A percentile compares a stretch with the other conserved stretches of the same genome.
Conservation (phyloP, 2,888 invertebrate genomes). For the Carpatolechia fugitivella region DNA sequence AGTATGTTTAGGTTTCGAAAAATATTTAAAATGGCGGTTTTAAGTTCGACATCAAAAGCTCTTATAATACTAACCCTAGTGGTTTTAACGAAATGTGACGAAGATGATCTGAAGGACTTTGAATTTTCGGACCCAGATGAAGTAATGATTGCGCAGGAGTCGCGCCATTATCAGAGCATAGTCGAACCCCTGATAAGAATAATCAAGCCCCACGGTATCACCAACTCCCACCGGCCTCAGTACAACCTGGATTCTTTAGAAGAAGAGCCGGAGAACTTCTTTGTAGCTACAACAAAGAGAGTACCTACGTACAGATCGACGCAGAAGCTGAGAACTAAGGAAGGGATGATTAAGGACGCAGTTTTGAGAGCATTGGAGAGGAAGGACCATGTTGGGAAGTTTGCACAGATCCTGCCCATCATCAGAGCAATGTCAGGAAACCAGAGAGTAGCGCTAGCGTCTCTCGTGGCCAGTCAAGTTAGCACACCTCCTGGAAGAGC, state of each 20-base stretch:
- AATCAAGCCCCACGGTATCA: conserved; percentile 48
- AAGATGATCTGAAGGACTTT: conserved; percentile 56
- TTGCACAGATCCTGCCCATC: conserved; percentile 82
- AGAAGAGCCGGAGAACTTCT: conserved; percentile 43
- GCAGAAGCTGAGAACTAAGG: conserved; percentile 54
- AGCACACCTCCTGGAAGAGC: conserved; percentile 72
- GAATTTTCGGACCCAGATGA: conserved; percentile 57
- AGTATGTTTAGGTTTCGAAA: conserved; percentile 21
- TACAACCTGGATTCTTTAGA: conserved; percentile 69
- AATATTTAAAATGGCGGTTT: conserved; percentile 41
- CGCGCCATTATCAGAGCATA: conserved; percentile 62
- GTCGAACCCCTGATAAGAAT: conserved; percentile 40
- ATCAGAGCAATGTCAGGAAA: conserved; percentile 81
- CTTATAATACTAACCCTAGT: conserved; percentile 16
- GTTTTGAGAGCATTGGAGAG: conserved; percentile 78
- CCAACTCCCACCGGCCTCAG: conserved; percentile 70
- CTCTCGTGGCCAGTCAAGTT: conserved; percentile 81
- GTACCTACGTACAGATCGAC: conserved; percentile 51
- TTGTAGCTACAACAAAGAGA: conserved; percentile 42
- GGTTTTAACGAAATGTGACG: conserved; percentile 34
- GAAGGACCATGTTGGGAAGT: conserved; percentile 79
- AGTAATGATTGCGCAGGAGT: conserved; percentile 71
- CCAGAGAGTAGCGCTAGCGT: conserved; percentile 81
- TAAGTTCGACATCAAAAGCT: background rate
- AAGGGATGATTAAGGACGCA: conserved; percentile 72